Evolutionary conservation across 2,888 invertebrate genomes (phyloP).

Genomic region (Gisinianus flammeolus): DNA sequence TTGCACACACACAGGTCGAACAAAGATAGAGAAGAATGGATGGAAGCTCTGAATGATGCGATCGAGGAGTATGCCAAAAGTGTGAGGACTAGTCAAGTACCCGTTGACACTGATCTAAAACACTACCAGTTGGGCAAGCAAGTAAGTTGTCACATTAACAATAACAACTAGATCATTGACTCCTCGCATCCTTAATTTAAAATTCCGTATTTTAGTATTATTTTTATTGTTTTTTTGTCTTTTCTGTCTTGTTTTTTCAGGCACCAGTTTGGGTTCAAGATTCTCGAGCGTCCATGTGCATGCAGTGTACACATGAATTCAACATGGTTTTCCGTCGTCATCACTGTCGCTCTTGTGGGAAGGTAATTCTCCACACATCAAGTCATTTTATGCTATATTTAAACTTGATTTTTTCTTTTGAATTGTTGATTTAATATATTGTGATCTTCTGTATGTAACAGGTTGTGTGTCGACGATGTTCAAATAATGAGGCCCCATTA

Average conservation of each 20-base stretch:
- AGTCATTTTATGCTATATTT: no score
- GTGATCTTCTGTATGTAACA: not conserved
- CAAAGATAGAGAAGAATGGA: slow-evolving; percentile 66
- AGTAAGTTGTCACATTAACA: slow-evolving; percentile 60
- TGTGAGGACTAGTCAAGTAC: not conserved
- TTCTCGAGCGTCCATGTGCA: slow-evolving; percentile 69
- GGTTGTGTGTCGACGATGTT: slow-evolving; percentile 70
- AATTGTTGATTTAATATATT: not conserved
- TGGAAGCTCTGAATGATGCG: slow-evolving; percentile 63
- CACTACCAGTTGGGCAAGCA: slow-evolving; percentile 61
- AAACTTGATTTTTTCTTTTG: no score
- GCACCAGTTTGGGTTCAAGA: slow-evolving; percentile 70
- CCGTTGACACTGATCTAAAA: not conserved
- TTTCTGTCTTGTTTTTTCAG: slow-evolving; percentile 37
- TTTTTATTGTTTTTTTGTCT: no score
- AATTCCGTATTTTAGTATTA: not conserved
- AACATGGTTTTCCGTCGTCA: slow-evolving; percentile 71
- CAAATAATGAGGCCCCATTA: slow-evolving; percentile 66
- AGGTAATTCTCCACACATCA: no score
- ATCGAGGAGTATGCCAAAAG: slow-evolving; percentile 62
- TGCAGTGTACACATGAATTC: slow-evolving; percentile 70
- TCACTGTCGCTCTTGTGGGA: slow-evolving; percentile 72
- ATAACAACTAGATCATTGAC: not conserved
- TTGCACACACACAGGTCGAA: slow-evolving; percentile 60
- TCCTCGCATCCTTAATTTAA: not conserved